A percentile compares a stretch with the other conserved stretches of the same genome.
Conservation (phyloP, 2,113 vertebrate species). For the Lophura nycthemera region DNA sequence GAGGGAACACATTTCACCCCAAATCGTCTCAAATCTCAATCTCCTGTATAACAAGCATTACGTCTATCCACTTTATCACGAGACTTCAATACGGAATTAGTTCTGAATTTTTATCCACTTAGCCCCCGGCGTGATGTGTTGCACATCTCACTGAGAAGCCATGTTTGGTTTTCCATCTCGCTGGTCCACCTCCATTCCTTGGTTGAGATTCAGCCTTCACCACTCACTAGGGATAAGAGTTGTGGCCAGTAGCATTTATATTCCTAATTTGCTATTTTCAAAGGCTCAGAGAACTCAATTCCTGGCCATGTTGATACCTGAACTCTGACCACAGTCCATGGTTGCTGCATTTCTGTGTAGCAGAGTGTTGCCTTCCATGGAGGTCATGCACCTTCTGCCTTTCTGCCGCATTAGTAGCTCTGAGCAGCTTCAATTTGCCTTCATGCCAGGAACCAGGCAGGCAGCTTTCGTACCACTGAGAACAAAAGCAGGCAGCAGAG, state of each 20-base stretch:
- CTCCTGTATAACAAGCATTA: not conserved
- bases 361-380: not conserved
- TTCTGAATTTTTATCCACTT: not conserved
- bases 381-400: not conserved
- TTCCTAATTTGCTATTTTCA: not conserved
- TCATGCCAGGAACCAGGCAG: accelerated
- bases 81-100: not conserved
- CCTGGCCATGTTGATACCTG: not conserved
- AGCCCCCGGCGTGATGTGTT: no score
- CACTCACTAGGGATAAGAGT: not conserved
- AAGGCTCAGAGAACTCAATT: not conserved
- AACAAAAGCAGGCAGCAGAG: conserved; percentile 25
- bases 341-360: accelerated
- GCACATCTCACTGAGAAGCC: not conserved
- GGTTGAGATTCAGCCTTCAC: not conserved
- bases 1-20: not conserved
- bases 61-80: not conserved
- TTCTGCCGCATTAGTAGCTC: not conserved
- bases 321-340: not conserved
- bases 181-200: accelerated
- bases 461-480: not conserved
- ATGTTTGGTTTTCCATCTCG: not conserved
- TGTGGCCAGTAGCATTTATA: not conserved
- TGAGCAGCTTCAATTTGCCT: not conserved
- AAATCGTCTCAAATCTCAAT: not conserved